Evolutionary conservation across 2,113 vertebrate genomes (phyloP).

Genomic region (Cyphomyrus discorhynchus): DNA sequence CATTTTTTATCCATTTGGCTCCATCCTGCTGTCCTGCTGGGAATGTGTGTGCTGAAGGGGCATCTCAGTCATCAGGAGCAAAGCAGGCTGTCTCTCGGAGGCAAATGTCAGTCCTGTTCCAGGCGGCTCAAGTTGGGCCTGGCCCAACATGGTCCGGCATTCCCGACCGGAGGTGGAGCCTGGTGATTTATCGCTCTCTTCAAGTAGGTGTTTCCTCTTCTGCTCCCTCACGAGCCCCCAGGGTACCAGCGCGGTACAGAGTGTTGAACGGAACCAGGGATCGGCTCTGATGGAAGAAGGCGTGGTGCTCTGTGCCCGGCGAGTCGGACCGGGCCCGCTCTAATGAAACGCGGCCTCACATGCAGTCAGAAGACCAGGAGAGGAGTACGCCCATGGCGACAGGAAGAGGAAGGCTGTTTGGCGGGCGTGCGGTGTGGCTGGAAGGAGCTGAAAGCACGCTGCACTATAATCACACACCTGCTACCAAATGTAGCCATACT

Average conservation of each 20-base stretch:
- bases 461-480: not conserved
- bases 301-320: not conserved
- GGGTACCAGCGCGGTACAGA: not conserved
- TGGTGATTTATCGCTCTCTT: not conserved
- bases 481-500: not conserved
- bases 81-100: not conserved
- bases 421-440: not conserved
- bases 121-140: not conserved
- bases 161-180: not conserved
- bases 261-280: not conserved
- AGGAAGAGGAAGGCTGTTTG: not conserved
- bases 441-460: not conserved
- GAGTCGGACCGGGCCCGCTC: not conserved
- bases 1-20: not conserved
- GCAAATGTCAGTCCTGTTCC: not conserved
- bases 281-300: not conserved
- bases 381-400: not conserved
- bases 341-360: not conserved
- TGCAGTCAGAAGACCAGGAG: not conserved
- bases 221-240: not conserved
- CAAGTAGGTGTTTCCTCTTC: not conserved
- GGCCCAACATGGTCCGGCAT: not conserved
- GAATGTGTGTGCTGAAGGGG: not conserved
- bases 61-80: not conserved
- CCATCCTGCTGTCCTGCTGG: not conserved